Conservation (phyloP, 2,888 invertebrate species). For the Silvanus unidentatus region DNA sequence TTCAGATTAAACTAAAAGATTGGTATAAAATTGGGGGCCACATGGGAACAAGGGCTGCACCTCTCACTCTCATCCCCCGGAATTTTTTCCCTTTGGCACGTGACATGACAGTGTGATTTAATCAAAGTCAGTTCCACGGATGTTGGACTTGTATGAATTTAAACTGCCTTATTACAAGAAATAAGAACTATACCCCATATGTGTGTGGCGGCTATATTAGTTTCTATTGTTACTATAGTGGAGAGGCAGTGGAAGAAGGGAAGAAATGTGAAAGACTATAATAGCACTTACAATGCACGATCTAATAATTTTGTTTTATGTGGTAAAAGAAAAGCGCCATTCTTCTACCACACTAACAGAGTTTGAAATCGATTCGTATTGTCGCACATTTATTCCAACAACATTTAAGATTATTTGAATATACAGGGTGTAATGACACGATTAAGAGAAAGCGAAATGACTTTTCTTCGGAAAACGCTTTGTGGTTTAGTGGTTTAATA, state of each 20-base stretch:
- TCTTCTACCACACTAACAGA: no score
- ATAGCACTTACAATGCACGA: slow-evolving; percentile 16
- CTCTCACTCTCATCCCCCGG: not conserved
- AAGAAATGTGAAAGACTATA: slow-evolving; percentile 12
- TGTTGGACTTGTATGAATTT: slow-evolving; percentile 34
- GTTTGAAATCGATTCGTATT: no score
- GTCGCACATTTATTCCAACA: no score
- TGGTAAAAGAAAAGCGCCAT: slow-evolving; percentile 7
- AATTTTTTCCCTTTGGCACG: slow-evolving; percentile 24
- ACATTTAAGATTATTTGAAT: no score
- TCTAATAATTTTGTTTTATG: slow-evolving; percentile 24
- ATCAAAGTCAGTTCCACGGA: slow-evolving; percentile 30
- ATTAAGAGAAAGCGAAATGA: no score
- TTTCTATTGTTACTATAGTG: slow-evolving; percentile 29
- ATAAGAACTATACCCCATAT: slow-evolving; percentile 25
- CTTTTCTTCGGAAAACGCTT: no score
- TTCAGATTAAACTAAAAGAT: slow-evolving; percentile 12
- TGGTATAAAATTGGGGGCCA: slow-evolving; percentile 6
- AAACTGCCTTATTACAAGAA: slow-evolving; percentile 35
- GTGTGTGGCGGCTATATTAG: slow-evolving; percentile 26
- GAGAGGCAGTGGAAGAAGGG: slow-evolving; percentile 16
- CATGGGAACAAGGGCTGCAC: not conserved
- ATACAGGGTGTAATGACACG: no score
- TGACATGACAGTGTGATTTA: slow-evolving; percentile 36
- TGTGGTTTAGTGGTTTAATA: no score